Evolutionary conservation across 2,113 vertebrate species (phyloP).

Genomic region (Dermatemys mawii): DNA sequence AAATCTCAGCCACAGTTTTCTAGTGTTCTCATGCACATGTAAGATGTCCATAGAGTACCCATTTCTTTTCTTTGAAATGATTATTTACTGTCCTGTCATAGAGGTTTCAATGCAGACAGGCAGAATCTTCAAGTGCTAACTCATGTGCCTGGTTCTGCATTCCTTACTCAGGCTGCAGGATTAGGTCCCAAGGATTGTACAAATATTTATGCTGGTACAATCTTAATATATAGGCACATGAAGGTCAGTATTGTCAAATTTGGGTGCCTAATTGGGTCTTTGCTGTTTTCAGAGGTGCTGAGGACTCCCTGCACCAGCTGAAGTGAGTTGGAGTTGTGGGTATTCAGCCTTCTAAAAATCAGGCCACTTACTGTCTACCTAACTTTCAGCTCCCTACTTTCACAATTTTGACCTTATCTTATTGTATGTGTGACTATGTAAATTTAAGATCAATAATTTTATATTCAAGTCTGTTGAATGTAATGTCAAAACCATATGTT

Average conservation of each 20-base stretch:
- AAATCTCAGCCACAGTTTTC: not conserved
- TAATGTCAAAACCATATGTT: not conserved
- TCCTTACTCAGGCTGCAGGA: not conserved
- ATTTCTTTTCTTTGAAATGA: not conserved
- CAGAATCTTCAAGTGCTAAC: not conserved
- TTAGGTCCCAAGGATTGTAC: not conserved
- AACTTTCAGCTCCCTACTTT: not conserved
- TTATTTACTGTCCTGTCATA: not conserved
- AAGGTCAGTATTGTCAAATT: not conserved
- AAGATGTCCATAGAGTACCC: not conserved
- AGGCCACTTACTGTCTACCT: fast-evolving
- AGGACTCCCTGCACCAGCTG: not conserved
- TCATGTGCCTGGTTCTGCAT: not conserved
- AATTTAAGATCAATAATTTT: not conserved
- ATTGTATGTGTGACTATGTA: not conserved
- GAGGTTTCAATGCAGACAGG: not conserved
- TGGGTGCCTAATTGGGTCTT: no score
- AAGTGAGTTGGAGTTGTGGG: not conserved
- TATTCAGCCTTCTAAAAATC: not conserved
- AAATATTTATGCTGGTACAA: not conserved
- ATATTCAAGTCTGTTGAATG: not conserved
- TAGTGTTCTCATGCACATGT: not conserved
- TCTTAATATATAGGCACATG: not conserved
- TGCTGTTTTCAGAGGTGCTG: not conserved
- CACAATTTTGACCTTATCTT: not conserved